phyloP scores from a whole-genome alignment of 2,888 invertebrate genomes.

The Sarcophaga variegata region DNA sequence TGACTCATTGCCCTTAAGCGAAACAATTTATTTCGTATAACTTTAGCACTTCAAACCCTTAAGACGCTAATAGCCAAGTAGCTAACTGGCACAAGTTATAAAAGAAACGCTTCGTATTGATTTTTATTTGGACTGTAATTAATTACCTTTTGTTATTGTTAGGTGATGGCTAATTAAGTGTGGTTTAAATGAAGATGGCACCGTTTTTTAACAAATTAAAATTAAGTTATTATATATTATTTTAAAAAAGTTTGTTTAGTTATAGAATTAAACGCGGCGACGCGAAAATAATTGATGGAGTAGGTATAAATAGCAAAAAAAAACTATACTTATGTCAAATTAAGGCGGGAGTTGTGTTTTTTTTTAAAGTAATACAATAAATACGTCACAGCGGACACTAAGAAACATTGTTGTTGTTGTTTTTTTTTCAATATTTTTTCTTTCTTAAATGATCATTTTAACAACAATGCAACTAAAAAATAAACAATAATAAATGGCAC shows the following conservation, averaged over 20 bases:
- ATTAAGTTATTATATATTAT: conserved; percentile 22
- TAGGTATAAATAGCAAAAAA: background rate
- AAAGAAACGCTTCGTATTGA: background rate
- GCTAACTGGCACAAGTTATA: background rate
- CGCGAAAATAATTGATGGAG: background rate
- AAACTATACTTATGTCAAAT: background rate
- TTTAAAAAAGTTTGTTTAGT: background rate
- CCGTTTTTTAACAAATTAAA: background rate
- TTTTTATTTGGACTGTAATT: background rate
- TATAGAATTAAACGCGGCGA: conserved; percentile 12
- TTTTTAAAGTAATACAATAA: background rate
- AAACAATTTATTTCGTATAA: too few relatives aligned
- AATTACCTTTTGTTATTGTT: conserved; percentile 24
- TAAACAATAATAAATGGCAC: conserved; percentile 32
- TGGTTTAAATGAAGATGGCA: conserved; percentile 20
- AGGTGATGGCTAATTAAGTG: background rate
- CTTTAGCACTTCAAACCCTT: background rate
- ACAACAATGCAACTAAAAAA: conserved; percentile 1
- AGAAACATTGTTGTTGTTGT: conserved; percentile 21
- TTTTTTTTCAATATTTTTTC: background rate
- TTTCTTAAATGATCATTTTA: background rate
- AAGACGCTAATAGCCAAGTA: background rate
- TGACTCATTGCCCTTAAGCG: background rate
- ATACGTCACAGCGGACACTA: background rate
- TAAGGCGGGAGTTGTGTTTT: conserved; percentile 18